Evolutionary conservation across 2,888 invertebrate species (phyloP), one percentile per base, ranked within the genome.

Genomic region (Caenorhabditis plicata): DNA sequence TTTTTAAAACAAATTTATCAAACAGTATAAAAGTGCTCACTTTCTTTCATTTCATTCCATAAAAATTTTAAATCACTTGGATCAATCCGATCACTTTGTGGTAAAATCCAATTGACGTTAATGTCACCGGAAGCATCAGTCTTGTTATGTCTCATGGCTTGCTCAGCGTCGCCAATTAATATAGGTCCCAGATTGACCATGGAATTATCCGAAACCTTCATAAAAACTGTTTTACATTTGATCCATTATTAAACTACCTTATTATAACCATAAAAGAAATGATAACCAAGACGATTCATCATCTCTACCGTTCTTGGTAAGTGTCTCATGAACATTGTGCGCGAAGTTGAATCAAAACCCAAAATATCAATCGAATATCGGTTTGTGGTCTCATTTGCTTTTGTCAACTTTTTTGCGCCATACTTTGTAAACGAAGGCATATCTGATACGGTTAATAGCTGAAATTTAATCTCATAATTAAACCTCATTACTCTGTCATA

Each of bases 171-270:
- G 4, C 92, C 92, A 0, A 88, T 87, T 11, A 92, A 83, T 61
- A 90, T 86, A 0, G 93, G 89, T 7, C 89, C 86, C 55, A 94
- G 81, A 82, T 94, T 94, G 0, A 92, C 91, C 81, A 90, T 92
- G 0, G 93, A 93, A 81, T 93, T 94, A 82, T 93, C 93, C 3
- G 88, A 94, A 8, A 60, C 41, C 58, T 58, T n/a, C n/a, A n/a
- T n/a, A n/a, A n/a, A n/a, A n/a, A n/a, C n/a, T n/a, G n/a, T n/a
- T n/a, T n/a, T n/a, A n/a, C n/a, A n/a, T n/a, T n/a, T n/a, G n/a
- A n/a, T n/a, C n/a, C n/a, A n/a, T n/a, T n/a, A 15, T 19, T 35
- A 19, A 17, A 29, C 19, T 8, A 94, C 89, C 85, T 93, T 94
- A 80, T 90, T 92, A 82, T 91, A 92, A 4, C 93, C 94, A 67